Base-by-base conservation (phyloP, 37 sponge, comb jelly and placozoan species). In the Chondrilla cf. caribensis region DNA sequence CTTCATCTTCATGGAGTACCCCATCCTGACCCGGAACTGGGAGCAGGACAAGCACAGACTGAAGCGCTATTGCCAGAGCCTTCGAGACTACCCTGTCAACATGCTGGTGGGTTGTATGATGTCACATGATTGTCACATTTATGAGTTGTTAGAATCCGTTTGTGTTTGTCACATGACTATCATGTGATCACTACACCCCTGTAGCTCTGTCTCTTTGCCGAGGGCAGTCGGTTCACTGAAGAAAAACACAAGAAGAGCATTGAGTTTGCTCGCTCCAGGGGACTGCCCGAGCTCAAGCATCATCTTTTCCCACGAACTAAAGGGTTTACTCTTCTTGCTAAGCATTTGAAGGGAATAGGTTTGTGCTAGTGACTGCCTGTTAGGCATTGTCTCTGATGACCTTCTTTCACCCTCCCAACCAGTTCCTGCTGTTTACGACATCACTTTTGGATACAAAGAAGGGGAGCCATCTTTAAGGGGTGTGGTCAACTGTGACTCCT, bases 181-280 rank as follows among this genome's bases (percentile, higher is more conserved):
- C 51, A 47, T 47, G 51, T 47, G 51, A 47, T 47, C 11, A 47
- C 9, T 47, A n/a, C 15, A 29, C 29, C 64, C 64, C 33, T 38
- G 7, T 84, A 95, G 95, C 79, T 93, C 26, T 89, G 91, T 32
- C 47, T 96, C 44, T 92, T 88, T 85, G 90, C 97, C 7, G 97
- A 96, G 60, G 97, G 97, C 6, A 91, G 93, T 31, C 81, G 97
- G 39, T 96, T 89, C 84, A 96, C 97, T 38, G 38, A 47, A 43
- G 93, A 91, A 77, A 96, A 96, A 58, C 91, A 96, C 79, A 68
- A 68, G 31, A 54, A 32, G 31, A 89, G 93, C 72, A 79, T 91
- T 51, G 89, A 89, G 54, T 86, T 89, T 82, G 81, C 89, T 32
- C 54, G 58, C 38, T 76, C 86, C 19, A 80, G 81, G 8, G 86